Evolutionary conservation across 2,888 invertebrate species (phyloP).

Genomic region (Eristalis pertinax): DNA sequence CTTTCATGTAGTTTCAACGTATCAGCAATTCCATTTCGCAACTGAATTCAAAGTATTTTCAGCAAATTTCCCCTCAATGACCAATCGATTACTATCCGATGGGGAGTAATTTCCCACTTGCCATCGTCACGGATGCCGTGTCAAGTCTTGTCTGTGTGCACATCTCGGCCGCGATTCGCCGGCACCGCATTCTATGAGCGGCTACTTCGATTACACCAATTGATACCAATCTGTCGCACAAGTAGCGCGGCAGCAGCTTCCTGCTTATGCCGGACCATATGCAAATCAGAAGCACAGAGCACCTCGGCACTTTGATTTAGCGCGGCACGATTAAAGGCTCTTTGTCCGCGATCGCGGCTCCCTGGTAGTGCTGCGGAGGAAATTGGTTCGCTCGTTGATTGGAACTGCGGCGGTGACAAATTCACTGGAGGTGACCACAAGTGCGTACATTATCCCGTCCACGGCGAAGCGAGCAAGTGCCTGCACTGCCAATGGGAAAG

Average conservation of each 20-base stretch:
- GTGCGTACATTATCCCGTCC: conserved; percentile 22
- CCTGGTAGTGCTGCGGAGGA: conserved; percentile 8
- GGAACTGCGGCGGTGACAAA: conserved; percentile 69
- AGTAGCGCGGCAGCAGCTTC: conserved; percentile 58
- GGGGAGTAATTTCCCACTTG: conserved; percentile 44
- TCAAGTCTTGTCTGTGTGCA: neutral
- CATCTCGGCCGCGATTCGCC: neutral
- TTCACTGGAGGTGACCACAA: conserved; percentile 66
- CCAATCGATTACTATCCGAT: conserved; percentile 59
- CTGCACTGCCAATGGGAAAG: conserved; percentile 58
- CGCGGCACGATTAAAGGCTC: conserved; percentile 71
- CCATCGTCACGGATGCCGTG: conserved; percentile 24
- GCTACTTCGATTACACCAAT: conserved; percentile 70
- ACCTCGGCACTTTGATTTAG: conserved; percentile 40
- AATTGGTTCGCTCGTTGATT: conserved; percentile 67
- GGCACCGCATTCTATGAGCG: conserved; percentile 53
- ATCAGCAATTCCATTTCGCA: conserved; percentile 11
- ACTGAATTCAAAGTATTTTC: conserved; percentile 35
- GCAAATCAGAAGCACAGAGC: conserved; percentile 56
- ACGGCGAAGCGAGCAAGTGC: neutral
- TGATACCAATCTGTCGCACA: conserved; percentile 71
- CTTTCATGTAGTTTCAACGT: neutral
- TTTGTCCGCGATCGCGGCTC: conserved; percentile 51
- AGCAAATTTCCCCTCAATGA: conserved; percentile 54
- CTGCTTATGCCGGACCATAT: conserved; percentile 66